phyloP scores from a whole-genome alignment of 2,797 vertebrate genomes.

The Oryzias dopingdopingensis region DNA sequence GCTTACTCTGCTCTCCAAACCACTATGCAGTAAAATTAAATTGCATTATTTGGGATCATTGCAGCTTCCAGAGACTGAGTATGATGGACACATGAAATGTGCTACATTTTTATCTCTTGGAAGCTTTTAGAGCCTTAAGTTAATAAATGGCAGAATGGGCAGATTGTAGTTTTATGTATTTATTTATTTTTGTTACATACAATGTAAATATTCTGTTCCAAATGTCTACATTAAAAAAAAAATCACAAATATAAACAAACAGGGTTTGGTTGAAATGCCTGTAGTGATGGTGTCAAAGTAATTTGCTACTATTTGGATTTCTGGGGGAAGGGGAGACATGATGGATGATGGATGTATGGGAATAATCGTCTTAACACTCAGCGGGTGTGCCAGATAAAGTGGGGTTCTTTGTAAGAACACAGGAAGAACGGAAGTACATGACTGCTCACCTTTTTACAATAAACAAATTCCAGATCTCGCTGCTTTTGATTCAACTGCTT shows the following conservation, averaged over 20 bases:
- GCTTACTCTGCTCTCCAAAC: conserved; percentile 30
- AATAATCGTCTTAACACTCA: conserved; percentile 41
- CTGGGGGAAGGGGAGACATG: conserved; percentile 14
- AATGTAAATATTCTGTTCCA: conserved; percentile 13
- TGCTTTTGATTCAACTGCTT: conserved; percentile 40
- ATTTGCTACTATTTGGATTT: conserved; percentile 25
- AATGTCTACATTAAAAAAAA: background rate
- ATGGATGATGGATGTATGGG: conserved; percentile 34
- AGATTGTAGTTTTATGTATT: background rate
- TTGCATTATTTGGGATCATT: conserved; percentile 39
- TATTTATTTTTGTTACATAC: background rate
- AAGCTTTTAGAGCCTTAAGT: conserved; percentile 15
- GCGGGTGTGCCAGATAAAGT: conserved; percentile 54
- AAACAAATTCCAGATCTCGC: conserved; percentile 32
- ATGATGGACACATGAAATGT: conserved; percentile 20
- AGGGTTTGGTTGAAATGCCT: conserved; percentile 11
- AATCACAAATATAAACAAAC: conserved; percentile 12
- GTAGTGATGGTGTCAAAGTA: conserved; percentile 11
- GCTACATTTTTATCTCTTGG: conserved; percentile 10
- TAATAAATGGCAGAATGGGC: conserved; percentile 18
- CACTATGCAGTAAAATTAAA: conserved; percentile 29
- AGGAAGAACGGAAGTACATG: conserved; percentile 5
- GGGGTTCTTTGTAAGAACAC: conserved; percentile 48
- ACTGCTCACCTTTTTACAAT: conserved; percentile 1
- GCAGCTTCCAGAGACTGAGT: conserved; percentile 12